Evolutionary conservation across 2,888 invertebrate species (phyloP).

Genomic region (Spialia ferax): DNA sequence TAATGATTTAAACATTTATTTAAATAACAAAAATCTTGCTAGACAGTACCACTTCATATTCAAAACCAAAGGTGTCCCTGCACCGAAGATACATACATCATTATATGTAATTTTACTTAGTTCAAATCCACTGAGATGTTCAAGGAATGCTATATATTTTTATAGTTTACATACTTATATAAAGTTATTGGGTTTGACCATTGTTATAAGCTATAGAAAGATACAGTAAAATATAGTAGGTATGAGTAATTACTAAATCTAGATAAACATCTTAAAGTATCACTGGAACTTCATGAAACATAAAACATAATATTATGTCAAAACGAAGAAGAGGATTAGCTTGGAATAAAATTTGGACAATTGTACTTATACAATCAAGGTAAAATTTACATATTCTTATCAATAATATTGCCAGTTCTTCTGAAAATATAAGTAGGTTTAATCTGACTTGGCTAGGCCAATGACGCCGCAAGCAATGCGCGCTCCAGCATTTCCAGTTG

Average conservation of each 20-base stretch:
- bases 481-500: conserved; percentile 98
- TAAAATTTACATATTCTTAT: conserved; percentile 18
- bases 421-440: conserved; percentile 1
- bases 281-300: conserved; percentile 21
- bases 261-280: conserved; percentile 13
- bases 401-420: conserved; percentile 15
- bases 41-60: too few relatives aligned
- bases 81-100: conserved; percentile 59
- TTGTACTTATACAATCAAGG: conserved; percentile 1
- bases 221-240: too few relatives aligned
- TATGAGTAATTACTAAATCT: conserved; percentile 1
- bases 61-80: conserved; percentile 54
- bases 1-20: conserved; percentile 46
- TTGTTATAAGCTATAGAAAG: too few relatives aligned
- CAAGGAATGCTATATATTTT: conserved; percentile 56
- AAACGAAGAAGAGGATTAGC: not conserved
- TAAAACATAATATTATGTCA: not conserved
- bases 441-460: conserved; percentile 85
- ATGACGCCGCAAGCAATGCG: conserved; percentile 96
- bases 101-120: conserved; percentile 54
- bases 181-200: too few relatives aligned
- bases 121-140: conserved; percentile 48
- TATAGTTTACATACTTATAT: too few relatives aligned
- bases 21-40: conserved; percentile 47
- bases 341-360: not conserved